phyloP scores from a whole-genome alignment of 1,140 invertebrate species.

The Cotesia glomerata region DNA sequence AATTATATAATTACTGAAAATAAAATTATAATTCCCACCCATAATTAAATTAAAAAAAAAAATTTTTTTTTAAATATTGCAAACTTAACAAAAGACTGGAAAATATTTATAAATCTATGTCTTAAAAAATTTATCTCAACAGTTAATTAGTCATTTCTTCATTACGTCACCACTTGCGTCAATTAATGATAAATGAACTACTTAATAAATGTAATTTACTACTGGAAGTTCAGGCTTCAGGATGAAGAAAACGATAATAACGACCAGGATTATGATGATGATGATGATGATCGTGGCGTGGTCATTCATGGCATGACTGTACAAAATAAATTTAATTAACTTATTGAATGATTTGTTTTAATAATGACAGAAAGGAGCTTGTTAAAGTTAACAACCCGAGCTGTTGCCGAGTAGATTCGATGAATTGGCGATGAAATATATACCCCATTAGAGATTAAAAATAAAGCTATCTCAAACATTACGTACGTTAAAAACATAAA shows the following conservation, averaged over 20 bases:
- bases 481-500: no score
- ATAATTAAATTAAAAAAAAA: background rate
- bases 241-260: no score
- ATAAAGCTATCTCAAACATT: no score
- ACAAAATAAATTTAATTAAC: background rate
- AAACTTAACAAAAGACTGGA: background rate
- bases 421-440: background rate
- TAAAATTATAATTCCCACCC: background rate
- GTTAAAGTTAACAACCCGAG: background rate
- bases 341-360: conserved; percentile 11
- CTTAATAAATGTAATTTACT: conserved; percentile 1
- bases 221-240: background rate
- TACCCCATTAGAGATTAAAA: background rate
- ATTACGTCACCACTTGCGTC: conserved; percentile 7
- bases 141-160: background rate
- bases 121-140: no score
- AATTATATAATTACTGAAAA: background rate
- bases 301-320: conserved; percentile 5
- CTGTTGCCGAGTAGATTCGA: background rate
- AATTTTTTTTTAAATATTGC: background rate
- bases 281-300: background rate
- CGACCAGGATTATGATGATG: no score
- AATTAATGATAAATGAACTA: conserved; percentile 1
- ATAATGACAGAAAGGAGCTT: conserved; percentile 7
- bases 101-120: background rate